Evolutionary conservation across 2,113 vertebrate species (phyloP).

Genomic region (Grammomys surdaster): DNA sequence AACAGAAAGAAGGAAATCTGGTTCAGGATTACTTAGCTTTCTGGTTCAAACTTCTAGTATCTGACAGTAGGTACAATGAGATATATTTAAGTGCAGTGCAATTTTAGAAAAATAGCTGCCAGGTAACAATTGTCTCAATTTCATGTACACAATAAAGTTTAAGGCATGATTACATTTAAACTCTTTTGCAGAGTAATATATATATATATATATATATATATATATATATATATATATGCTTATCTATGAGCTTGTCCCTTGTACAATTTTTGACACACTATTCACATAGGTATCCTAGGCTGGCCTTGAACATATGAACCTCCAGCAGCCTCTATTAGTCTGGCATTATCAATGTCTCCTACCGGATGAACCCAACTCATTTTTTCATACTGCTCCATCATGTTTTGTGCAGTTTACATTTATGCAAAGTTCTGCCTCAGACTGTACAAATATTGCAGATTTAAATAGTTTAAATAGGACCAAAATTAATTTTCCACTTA

Average conservation of each 20-base stretch:
- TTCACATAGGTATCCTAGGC: not conserved
- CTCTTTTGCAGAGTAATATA: not conserved
- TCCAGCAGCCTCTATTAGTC: not conserved
- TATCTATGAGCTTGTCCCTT: not conserved
- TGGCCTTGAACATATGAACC: not conserved
- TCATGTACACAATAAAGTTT: not conserved
- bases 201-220: too few relatives aligned
- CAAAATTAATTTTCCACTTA: not conserved
- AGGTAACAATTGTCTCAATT: not conserved
- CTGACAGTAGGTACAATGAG: not conserved
- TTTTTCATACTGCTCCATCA: not conserved
- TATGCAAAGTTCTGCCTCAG: not conserved
- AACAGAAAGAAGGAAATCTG: not conserved
- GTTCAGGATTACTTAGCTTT: not conserved
- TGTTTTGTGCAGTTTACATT: not conserved
- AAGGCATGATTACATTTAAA: not conserved
- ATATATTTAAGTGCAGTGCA: not conserved
- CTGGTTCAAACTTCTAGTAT: not conserved
- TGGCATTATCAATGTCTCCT: not conserved
- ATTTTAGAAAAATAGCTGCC: not conserved
- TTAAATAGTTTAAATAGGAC: not conserved
- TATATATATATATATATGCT: not conserved
- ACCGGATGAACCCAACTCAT: accelerated
- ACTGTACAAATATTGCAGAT: not conserved
- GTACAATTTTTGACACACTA: not conserved